Conservation (phyloP, 1,140 invertebrate genomes). For the Drosophila tsacasi region DNA sequence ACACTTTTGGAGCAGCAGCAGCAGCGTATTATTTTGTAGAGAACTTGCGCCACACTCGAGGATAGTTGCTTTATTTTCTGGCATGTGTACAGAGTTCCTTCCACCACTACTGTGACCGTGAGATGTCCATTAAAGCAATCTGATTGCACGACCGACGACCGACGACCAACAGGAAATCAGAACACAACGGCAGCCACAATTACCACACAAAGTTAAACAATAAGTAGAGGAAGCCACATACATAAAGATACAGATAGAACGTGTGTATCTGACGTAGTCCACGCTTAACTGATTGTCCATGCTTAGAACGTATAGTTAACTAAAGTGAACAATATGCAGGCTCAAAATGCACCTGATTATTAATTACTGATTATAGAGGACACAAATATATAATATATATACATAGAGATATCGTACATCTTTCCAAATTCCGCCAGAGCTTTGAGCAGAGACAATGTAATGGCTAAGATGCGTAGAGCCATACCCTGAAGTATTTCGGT, state of each 20-base stretch:
- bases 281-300: conserved; percentile 67
- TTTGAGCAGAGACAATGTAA: background rate
- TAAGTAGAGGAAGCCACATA: conserved; percentile 44
- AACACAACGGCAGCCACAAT: conserved; percentile 40
- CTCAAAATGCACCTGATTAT: conserved; percentile 41
- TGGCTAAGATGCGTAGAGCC: background rate
- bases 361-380: conserved; percentile 38
- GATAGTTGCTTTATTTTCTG: conserved; percentile 57
- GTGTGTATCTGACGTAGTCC: conserved; percentile 23
- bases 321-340: conserved; percentile 75
- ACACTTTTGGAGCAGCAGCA: conserved; percentile 48
- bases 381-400: conserved; percentile 27
- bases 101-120: conserved; percentile 1
- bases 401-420: conserved; percentile 39
- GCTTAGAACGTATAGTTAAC: conserved; percentile 78
- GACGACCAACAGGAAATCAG: conserved; percentile 14
- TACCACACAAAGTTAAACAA: conserved; percentile 68
- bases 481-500: background rate
- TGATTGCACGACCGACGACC: conserved; percentile 35
- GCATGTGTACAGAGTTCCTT: conserved; percentile 38
- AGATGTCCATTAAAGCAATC: conserved; percentile 31
- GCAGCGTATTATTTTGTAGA: conserved; percentile 39
- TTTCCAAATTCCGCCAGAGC: conserved; percentile 8
- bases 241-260: background rate
- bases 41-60: conserved; percentile 13